phyloP scores from a whole-genome alignment of 2,113 vertebrate genomes.

The Pleuronectes platessa region DNA sequence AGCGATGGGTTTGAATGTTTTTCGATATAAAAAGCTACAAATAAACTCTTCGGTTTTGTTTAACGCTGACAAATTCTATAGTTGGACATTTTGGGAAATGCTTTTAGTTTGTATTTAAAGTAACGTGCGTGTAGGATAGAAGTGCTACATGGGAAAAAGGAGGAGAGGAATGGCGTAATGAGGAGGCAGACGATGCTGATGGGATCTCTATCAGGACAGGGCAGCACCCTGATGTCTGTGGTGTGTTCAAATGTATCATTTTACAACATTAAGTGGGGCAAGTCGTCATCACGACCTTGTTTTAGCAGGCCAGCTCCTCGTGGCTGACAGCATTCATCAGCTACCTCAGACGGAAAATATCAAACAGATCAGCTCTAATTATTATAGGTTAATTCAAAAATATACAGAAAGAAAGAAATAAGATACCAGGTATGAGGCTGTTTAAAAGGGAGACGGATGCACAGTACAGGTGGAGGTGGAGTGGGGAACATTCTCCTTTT shows the following conservation, averaged over 20 bases:
- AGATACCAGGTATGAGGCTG: background rate
- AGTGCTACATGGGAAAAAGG: background rate
- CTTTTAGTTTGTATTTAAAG: background rate
- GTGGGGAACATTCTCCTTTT: background rate
- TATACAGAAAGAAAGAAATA: background rate
- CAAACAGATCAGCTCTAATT: slow-evolving; percentile 12
- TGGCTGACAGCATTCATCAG: slow-evolving; percentile 22
- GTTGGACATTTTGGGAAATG: background rate
- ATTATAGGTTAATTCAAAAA: background rate
- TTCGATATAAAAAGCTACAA: background rate
- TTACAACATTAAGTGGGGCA: background rate
- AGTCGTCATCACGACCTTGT: background rate
- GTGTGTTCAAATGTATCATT: background rate
- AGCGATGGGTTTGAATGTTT: background rate
- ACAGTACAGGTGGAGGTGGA: background rate
- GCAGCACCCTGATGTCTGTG: background rate
- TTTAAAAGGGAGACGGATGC: background rate
- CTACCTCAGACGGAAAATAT: slow-evolving; percentile 12
- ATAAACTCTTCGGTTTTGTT: background rate
- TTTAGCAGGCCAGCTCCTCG: background rate
- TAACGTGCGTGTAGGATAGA: background rate
- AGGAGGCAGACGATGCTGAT: background rate
- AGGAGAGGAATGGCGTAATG: background rate
- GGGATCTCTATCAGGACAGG: background rate
- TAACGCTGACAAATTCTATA: background rate